phyloP scores from a whole-genome alignment of 2,113 vertebrate species.

The Myiozetetes cayanensis region DNA sequence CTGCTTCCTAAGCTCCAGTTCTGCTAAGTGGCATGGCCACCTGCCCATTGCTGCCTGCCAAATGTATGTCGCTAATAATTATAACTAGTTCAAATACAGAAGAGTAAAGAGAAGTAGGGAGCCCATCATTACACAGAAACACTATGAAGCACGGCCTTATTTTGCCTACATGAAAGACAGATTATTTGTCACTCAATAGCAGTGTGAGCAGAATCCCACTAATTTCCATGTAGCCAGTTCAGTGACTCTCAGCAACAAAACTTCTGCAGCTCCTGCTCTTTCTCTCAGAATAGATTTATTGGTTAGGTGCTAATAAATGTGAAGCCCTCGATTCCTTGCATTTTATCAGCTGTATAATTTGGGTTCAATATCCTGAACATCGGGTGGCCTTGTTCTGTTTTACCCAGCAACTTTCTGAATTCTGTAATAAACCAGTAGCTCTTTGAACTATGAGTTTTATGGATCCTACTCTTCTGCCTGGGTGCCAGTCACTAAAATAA shows the following conservation, averaged over 20 bases:
- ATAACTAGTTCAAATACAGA: not conserved
- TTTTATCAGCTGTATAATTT: not conserved
- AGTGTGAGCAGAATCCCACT: not conserved
- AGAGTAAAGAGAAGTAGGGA: slow-evolving; percentile 11
- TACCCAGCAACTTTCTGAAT: not conserved
- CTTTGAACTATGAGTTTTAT: not conserved
- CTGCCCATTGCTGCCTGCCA: slow-evolving; percentile 32
- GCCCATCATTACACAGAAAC: slow-evolving; percentile 2
- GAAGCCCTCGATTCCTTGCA: not conserved
- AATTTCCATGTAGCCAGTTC: not conserved
- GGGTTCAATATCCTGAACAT: not conserved
- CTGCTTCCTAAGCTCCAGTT: slow-evolving; percentile 1
- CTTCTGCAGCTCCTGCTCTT: not conserved
- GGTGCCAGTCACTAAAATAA: not conserved
- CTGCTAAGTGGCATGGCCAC: slow-evolving; percentile 18
- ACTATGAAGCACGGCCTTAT: not conserved
- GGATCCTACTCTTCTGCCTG: not conserved
- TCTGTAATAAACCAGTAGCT: not conserved
- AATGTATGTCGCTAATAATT: not conserved
- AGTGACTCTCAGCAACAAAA: not conserved
- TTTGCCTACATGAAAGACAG: not conserved
- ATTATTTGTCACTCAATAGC: not conserved
- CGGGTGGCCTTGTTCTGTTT: not conserved
- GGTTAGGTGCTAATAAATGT: not conserved
- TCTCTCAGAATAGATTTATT: not conserved